A percentile compares a stretch with the other conserved stretches of the same genome.
These are phyloP conservation scores for Phalangium opilio DNA, from an alignment of 2,888 invertebrate genomes.

Conservation along the genomic window DNA sequence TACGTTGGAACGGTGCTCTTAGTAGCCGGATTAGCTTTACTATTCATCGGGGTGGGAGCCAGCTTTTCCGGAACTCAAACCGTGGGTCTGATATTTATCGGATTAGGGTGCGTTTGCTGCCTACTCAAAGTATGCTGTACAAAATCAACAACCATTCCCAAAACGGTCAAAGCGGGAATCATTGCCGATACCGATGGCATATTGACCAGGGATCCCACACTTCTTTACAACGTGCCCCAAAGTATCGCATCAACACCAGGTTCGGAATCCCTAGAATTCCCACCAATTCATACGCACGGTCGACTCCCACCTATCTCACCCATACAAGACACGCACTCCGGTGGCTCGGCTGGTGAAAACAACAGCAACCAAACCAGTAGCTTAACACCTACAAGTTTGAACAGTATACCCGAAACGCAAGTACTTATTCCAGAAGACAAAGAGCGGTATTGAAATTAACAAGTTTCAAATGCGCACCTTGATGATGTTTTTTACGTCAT, in stretches of 20 bases:
- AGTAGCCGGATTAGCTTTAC: constrained; percentile 16
- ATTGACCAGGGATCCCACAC: not conserved
- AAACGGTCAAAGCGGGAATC: not conserved
- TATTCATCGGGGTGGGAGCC: constrained; percentile 19
- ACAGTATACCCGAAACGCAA: constrained; percentile 17
- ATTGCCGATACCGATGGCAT: not conserved
- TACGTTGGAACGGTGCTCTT: constrained; percentile 18
- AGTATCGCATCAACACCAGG: constrained; percentile 13
- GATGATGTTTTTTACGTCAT: no score
- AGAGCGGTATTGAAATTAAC: constrained; percentile 1
- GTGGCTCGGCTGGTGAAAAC: not conserved
- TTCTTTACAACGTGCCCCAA: constrained; percentile 9
- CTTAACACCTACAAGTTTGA: constrained; percentile 14
- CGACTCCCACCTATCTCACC: no score
- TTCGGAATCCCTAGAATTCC: constrained; percentile 10
- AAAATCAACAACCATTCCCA: not conserved
- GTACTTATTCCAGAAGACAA: constrained; percentile 14
- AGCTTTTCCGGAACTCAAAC: constrained; percentile 14
- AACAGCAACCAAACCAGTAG: constrained; percentile 10
- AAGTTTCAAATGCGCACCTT: no score
- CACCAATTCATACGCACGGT: not conserved
- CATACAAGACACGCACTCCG: not conserved
- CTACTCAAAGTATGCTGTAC: constrained; percentile 14
- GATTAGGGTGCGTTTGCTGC: constrained; percentile 18
- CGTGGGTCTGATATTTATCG: constrained; percentile 18